Evolutionary conservation across 2,113 vertebrate genomes (phyloP).

Genomic region (Propithecus coquereli): DNA sequence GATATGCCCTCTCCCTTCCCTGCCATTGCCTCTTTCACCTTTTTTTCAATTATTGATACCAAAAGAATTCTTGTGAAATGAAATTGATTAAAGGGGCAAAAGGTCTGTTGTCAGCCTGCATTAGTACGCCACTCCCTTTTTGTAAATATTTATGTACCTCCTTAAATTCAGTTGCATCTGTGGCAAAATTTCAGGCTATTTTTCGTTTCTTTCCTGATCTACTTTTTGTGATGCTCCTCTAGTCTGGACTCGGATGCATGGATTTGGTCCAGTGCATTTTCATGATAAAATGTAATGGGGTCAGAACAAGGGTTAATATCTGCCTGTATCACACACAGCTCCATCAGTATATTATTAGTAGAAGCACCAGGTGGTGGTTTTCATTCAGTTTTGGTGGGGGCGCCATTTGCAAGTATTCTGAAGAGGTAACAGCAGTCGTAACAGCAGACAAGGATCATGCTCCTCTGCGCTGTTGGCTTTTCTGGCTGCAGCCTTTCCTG

Average conservation of each 20-base stretch:
- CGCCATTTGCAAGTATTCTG: background rate
- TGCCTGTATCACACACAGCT: background rate
- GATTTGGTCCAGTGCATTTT: background rate
- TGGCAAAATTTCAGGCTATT: background rate
- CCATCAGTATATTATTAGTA: background rate
- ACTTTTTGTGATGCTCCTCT: background rate
- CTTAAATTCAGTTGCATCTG: slow-evolving; percentile 31
- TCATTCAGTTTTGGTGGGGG: background rate
- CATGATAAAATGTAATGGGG: too few relatives aligned
- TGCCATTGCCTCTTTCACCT: background rate
- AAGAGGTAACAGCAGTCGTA: background rate
- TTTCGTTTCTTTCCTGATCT: background rate
- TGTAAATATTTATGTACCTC: slow-evolving; percentile 79
- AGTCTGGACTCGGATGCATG: background rate
- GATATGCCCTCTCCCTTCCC: background rate
- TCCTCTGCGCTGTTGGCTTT: background rate
- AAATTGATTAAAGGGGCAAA: background rate
- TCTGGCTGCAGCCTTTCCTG: background rate
- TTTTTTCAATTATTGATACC: slow-evolving; percentile 2
- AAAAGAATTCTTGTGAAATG: slow-evolving; percentile 40
- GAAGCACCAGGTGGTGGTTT: background rate
- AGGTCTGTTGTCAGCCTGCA: slow-evolving; percentile 34
- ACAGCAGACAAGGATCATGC: background rate
- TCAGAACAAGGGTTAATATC: background rate
- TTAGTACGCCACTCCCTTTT: slow-evolving; percentile 45